Evolutionary conservation across 2,797 vertebrate genomes (phyloP).

Genomic region (Chelon labrosus): DNA sequence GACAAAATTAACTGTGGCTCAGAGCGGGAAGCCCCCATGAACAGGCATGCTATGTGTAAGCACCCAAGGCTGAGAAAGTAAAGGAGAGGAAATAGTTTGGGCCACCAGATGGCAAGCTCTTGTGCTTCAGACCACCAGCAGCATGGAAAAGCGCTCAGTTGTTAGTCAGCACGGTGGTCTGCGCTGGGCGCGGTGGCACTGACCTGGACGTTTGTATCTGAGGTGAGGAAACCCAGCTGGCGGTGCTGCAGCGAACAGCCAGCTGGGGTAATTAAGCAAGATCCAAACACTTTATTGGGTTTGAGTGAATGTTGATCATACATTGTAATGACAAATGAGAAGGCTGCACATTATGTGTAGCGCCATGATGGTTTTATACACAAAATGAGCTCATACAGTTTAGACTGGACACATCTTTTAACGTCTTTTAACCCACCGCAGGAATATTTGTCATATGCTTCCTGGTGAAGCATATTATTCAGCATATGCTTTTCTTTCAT

Average conservation of each 20-base stretch:
- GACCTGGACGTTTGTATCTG: conserved; percentile 46
- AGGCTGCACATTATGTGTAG: background rate
- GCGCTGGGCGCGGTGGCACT: conserved; percentile 14
- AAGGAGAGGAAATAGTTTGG: conserved; percentile 8
- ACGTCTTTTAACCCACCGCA: too few species aligned
- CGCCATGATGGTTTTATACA: background rate
- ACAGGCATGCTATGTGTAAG: conserved; percentile 14
- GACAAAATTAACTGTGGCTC: background rate
- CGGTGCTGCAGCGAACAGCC: conserved; percentile 4
- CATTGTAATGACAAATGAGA: background rate
- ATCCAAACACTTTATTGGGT: conserved; percentile 36
- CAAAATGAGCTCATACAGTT: background rate
- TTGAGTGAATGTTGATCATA: conserved; percentile 4
- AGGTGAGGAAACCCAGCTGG: conserved; percentile 34
- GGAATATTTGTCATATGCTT: too few species aligned
- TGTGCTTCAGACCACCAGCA: conserved; percentile 49
- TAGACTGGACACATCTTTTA: background rate
- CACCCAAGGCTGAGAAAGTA: background rate
- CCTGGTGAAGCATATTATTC: too few species aligned
- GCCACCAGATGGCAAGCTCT: conserved; percentile 13
- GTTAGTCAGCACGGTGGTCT: conserved; percentile 44
- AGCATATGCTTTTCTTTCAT: too few species aligned
- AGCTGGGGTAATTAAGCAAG: conserved; percentile 46
- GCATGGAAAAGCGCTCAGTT: conserved; percentile 46
- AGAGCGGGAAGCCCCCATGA: background rate